phyloP scores from a whole-genome alignment of 2,888 invertebrate genomes.

The Rhorus exstirpatorius region DNA sequence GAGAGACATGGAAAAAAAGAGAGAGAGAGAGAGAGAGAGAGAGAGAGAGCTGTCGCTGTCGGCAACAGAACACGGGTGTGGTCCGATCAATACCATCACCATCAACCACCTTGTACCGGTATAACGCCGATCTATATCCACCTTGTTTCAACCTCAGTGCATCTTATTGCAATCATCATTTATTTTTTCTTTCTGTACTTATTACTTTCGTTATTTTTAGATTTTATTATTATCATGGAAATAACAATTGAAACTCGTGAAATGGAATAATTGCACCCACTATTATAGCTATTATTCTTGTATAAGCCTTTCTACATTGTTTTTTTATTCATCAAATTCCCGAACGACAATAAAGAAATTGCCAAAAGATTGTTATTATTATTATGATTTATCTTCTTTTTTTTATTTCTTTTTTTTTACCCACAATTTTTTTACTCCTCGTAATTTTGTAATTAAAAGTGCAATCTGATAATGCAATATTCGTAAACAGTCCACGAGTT shows the following conservation, averaged over 20 bases:
- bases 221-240: not conserved
- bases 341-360: no score
- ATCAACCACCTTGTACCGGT: conserved; percentile 77
- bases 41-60: conserved; percentile 71
- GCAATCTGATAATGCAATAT: conserved; percentile 9
- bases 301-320: no score
- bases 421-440: not conserved
- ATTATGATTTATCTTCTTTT: not conserved
- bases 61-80: conserved; percentile 81
- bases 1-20: not conserved
- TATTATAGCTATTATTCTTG: no score
- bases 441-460: not conserved
- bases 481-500: not conserved
- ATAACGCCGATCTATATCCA: conserved; percentile 48
- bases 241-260: no score
- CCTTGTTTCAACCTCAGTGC: conserved; percentile 22
- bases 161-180: not conserved
- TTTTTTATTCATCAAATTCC: no score
- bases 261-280: no score
- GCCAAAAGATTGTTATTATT: no score
- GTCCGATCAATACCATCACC: conserved; percentile 85
- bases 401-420: not conserved
- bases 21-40: conserved; percentile 6
- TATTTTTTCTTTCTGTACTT: not conserved
- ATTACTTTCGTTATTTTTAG: no score